Evolutionary conservation across 2,888 invertebrate genomes (phyloP).

Genomic region (Cataglyphis livida): DNA sequence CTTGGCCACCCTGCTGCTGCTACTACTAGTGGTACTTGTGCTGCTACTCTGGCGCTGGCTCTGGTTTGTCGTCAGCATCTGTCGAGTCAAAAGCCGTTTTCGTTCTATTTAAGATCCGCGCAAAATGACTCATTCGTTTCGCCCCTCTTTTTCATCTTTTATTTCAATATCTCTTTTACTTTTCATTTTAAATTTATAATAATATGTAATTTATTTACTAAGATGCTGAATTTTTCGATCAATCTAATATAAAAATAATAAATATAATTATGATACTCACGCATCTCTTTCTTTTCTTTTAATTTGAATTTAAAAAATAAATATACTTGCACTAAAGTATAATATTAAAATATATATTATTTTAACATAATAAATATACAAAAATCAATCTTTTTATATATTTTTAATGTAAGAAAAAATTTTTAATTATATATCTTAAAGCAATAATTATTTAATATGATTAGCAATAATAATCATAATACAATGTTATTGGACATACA

Average conservation of each 20-base stretch:
- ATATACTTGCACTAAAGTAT: background rate
- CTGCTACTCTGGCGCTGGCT: constrained; percentile 86
- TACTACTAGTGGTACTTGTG: constrained; percentile 80
- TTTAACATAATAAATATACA: no score
- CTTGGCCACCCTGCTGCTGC: constrained; percentile 86
- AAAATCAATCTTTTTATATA: no score
- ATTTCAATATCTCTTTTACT: constrained; percentile 31
- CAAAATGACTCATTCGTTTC: constrained; percentile 66
- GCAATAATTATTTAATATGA: background rate
- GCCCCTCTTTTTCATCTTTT: constrained; percentile 41
- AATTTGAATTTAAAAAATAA: background rate
- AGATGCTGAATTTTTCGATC: background rate
- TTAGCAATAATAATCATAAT: background rate
- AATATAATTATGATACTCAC: background rate
- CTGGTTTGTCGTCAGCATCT: constrained; percentile 84
- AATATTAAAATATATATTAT: background rate
- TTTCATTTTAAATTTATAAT: background rate
- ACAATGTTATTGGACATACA: no score
- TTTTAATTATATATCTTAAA: background rate
- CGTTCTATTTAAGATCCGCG: constrained; percentile 81
- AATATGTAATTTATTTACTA: background rate
- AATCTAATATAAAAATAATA: background rate
- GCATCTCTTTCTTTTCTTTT: background rate
- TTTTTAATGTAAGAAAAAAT: background rate
- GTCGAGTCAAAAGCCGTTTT: constrained; percentile 77